Base-by-base conservation (phyloP, 2,888 invertebrate species). In the Gortyna flavago region DNA sequence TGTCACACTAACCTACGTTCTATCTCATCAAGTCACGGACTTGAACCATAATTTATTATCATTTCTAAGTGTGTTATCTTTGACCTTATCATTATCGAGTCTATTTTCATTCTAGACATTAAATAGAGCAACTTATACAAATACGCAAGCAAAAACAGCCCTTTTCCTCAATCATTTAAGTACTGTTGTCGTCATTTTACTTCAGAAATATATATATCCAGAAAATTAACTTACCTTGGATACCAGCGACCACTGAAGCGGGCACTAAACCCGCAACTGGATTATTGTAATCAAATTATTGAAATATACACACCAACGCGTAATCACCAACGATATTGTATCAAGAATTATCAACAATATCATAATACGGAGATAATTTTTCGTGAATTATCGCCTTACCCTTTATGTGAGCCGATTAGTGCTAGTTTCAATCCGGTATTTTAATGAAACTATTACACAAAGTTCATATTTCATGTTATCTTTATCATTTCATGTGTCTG, bases 211-310 rank as follows among this genome's bases (percentile, higher is more conserved):
- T 11, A 32, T 13, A 44, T 11, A 32, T 4, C 18, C 16, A 18
- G 59, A 67, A 79, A 35, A 6, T 5, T 8, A 18, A 84, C 91
- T 91, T 91, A 92, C 93, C 91, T 90, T 91, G 77, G 54, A 54
- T 59, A 80, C 69, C 81, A 81, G 87, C 90, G 87, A 90, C 89
- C 91, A 87, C 86, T 85, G 75, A 83, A 83, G 80, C 88, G 90
- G 88, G 87, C 81, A 75, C 85, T 75, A 80, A 79, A 84, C 85
- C 89, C 88, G 84, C 91, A 83, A 94, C 92, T 95, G 93, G 93
- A 93, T 93, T 93, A 93, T 81, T 90, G 77, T 90, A 93, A 94
- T 93, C 89, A 91, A 92, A 90, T 90, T 91, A 93, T 92, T 89
- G 87, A 92, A 93, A 92, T 94, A 94, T 93, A 94, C 89, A 87